phyloP scores from a whole-genome alignment of 2,113 vertebrate species.

The Galeopterus variegatus region DNA sequence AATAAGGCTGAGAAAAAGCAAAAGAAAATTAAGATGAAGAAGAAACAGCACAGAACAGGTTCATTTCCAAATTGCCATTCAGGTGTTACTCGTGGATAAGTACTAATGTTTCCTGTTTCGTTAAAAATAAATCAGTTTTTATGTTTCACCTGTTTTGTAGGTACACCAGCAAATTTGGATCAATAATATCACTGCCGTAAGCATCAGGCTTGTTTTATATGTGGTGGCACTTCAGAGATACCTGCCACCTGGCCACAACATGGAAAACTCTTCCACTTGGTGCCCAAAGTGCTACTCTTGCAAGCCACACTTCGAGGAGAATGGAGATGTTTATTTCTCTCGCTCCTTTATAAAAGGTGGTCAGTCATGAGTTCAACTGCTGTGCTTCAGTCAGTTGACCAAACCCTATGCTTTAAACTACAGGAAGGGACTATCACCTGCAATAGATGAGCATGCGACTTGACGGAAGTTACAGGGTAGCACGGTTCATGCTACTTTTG shows the following conservation, averaged over 20 bases:
- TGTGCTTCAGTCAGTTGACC: background rate
- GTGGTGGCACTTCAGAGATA: constrained; percentile 4
- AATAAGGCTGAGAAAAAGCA: constrained; percentile 89
- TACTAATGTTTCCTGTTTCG: background rate
- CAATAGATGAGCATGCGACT: background rate
- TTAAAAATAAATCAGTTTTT: background rate
- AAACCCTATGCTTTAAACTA: background rate
- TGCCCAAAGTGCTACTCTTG: constrained; percentile 51
- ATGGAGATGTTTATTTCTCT: background rate
- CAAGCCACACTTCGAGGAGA: background rate
- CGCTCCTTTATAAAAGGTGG: background rate
- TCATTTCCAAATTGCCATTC: constrained; percentile 72
- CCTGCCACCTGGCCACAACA: background rate
- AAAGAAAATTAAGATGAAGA: constrained; percentile 89
- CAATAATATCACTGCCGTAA: constrained; percentile 2
- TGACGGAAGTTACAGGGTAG: constrained; percentile 39
- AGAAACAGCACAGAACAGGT: constrained; percentile 76
- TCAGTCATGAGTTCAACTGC: background rate
- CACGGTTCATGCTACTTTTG: background rate
- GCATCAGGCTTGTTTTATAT: background rate
- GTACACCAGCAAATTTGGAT: constrained; percentile 59
- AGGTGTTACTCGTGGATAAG: constrained; percentile 72
- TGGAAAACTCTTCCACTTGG: background rate
- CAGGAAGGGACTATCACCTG: background rate
- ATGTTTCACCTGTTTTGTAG: background rate